Percentiles rank a stretch among this genome's conserved stretches.
Conservation (phyloP, 2,113 vertebrate species). For the Ptyas mucosa region DNA sequence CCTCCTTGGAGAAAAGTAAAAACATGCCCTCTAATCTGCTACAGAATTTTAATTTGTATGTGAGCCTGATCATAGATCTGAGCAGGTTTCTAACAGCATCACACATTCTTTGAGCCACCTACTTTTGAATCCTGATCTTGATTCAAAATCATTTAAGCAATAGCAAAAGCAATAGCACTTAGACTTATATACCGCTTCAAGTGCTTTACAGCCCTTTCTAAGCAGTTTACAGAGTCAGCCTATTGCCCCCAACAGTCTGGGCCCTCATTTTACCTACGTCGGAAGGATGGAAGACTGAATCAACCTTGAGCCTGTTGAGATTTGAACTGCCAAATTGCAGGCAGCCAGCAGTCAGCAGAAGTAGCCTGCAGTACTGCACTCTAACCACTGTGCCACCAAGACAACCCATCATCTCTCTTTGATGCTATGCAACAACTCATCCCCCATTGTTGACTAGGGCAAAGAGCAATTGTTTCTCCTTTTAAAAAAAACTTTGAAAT, state of each 20-base stretch:
- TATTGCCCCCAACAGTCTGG: no score
- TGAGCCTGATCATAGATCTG: background rate
- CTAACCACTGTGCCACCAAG: background rate
- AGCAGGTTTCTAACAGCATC: background rate
- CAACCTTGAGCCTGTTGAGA: no score
- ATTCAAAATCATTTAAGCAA: background rate
- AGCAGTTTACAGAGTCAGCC: no score
- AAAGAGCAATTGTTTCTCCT: background rate
- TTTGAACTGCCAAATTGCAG: no score
- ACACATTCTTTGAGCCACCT: background rate
- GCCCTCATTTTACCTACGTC: no score
- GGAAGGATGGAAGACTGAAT: no score
- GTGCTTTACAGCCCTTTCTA: no score
- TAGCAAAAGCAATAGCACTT: no score
- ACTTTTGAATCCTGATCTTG: background rate
- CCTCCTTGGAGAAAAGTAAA: background rate
- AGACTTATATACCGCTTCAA: no score
- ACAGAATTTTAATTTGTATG: background rate
- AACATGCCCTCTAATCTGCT: background rate
- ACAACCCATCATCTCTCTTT: background rate
- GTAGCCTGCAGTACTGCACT: no score
- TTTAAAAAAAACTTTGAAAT: background rate
- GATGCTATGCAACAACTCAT: background rate
- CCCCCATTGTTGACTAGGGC: background rate
- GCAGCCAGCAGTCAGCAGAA: no score